Conservation (phyloP, 2,888 invertebrate species). For the Prenolepis imparis region DNA sequence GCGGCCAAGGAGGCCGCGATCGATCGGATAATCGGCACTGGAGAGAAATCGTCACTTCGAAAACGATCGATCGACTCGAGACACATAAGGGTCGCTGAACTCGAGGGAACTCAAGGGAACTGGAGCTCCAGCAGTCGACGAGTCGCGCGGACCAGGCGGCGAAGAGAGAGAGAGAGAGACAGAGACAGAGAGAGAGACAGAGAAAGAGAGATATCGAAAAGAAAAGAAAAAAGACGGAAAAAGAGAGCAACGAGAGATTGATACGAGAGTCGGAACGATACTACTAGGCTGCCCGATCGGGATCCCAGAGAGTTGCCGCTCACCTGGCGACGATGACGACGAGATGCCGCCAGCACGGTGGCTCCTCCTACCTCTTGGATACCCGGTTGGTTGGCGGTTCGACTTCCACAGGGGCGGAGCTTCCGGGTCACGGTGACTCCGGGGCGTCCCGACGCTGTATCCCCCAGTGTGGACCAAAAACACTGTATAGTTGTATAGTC, state of each 20-base stretch:
- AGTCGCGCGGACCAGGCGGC: too few relatives aligned
- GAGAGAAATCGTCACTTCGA: conserved; percentile 11
- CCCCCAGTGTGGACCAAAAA: conserved; percentile 56
- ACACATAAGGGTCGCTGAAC: conserved; percentile 9
- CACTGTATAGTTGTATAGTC: conserved; percentile 7
- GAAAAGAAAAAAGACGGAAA: conserved; percentile 45
- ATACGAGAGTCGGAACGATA: conserved; percentile 73
- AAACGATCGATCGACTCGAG: conserved; percentile 6
- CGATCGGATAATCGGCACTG: background rate
- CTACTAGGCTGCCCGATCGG: conserved; percentile 68
- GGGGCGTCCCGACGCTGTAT: conserved; percentile 81
- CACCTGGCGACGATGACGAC: conserved; percentile 75
- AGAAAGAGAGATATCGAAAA: background rate
- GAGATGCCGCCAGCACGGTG: conserved; percentile 68
- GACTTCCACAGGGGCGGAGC: conserved; percentile 83
- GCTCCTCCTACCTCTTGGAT: conserved; percentile 83
- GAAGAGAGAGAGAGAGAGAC: too few relatives aligned
- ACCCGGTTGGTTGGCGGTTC: conserved; percentile 82
- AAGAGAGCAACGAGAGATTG: conserved; percentile 61
- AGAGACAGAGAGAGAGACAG: too few relatives aligned
- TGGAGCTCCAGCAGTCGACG: too few relatives aligned
- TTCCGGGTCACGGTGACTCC: conserved; percentile 77
- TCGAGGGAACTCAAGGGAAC: background rate
- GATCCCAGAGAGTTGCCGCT: conserved; percentile 67
- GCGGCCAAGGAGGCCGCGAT: background rate